Evolutionary conservation across 1,140 invertebrate genomes (phyloP).

Genomic region (Neodiprion lecontei): DNA sequence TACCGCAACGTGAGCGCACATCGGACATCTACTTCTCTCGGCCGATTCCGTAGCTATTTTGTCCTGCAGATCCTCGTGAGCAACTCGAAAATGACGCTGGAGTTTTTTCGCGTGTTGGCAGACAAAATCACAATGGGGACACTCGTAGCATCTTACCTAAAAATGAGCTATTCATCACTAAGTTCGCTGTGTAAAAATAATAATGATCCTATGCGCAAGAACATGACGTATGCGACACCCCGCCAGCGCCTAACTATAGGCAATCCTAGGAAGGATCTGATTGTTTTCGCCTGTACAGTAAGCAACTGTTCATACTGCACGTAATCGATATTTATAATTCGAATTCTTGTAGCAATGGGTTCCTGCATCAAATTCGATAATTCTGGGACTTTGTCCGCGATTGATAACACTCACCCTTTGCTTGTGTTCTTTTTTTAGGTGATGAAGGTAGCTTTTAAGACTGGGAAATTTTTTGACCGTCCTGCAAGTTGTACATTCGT

Average conservation of each 20-base stretch:
- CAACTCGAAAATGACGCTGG: slow-evolving; percentile 64
- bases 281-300: background rate
- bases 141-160: slow-evolving; percentile 55
- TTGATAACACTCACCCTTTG: slow-evolving; percentile 60
- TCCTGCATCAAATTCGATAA: too few species aligned
- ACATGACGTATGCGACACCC: too few species aligned
- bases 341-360: too few species aligned
- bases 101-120: slow-evolving; percentile 70
- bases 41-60: slow-evolving; percentile 15
- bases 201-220: too few species aligned
- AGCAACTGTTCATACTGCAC: too few species aligned
- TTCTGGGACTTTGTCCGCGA: background rate
- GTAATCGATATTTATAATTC: too few species aligned
- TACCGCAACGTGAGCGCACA: slow-evolving; percentile 36
- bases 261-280: background rate
- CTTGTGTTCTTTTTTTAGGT: slow-evolving; percentile 67
- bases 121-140: slow-evolving; percentile 68
- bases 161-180: slow-evolving; percentile 4
- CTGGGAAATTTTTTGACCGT: slow-evolving; percentile 53
- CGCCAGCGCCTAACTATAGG: background rate
- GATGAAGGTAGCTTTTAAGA: slow-evolving; percentile 68
- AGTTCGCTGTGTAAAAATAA: background rate
- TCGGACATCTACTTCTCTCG: slow-evolving; percentile 31
- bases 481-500: slow-evolving; percentile 49
- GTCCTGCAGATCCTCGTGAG: slow-evolving; percentile 43